A percentile compares a stretch with the other conserved stretches of the same genome.
These are phyloP conservation scores for Idaea biselata DNA, from an alignment of 2,888 invertebrate genomes.

Conservation along the genomic window DNA sequence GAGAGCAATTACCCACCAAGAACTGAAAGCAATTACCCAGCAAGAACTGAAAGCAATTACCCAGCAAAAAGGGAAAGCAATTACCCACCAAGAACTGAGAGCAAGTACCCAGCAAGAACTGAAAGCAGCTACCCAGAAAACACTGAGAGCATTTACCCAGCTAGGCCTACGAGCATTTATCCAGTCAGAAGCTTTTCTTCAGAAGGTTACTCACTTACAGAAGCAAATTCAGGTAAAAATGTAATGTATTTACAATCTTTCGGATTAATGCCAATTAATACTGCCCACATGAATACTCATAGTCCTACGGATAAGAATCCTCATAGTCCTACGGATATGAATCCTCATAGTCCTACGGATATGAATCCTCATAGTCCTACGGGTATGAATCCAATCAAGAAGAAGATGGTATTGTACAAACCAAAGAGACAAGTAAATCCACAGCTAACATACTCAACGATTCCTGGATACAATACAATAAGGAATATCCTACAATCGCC, in stretches of 20 bases:
- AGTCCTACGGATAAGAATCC: conserved; percentile 25
- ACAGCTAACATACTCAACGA: conserved; percentile 57
- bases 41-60: too few species aligned
- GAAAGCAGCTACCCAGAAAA: too few species aligned
- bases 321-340: conserved; percentile 29
- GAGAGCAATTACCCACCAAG: too few species aligned
- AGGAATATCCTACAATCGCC: conserved; percentile 32
- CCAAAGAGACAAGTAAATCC: conserved; percentile 52
- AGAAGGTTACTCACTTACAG: conserved; percentile 25
- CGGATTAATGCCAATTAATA: conserved; percentile 55
- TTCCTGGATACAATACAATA: conserved; percentile 24
- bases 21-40: too few species aligned
- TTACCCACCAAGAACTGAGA: neutral
- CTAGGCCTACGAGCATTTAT: neutral
- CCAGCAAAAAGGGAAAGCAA: neutral
- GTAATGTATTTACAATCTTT: conserved; percentile 61
- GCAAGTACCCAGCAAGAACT: too few species aligned
- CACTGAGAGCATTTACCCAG: neutral
- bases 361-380: conserved; percentile 34
- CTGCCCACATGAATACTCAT: conserved; percentile 33
- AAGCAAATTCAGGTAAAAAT: conserved; percentile 42
- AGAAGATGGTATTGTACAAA: conserved; percentile 57
- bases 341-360: conserved; percentile 31
- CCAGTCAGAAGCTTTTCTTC: conserved; percentile 13
- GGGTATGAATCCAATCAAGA: conserved; percentile 36